These are phyloP conservation scores for Meloidogyne hapla DNA, from an alignment of 1,140 invertebrate species.

Conservation along the genomic window DNA sequence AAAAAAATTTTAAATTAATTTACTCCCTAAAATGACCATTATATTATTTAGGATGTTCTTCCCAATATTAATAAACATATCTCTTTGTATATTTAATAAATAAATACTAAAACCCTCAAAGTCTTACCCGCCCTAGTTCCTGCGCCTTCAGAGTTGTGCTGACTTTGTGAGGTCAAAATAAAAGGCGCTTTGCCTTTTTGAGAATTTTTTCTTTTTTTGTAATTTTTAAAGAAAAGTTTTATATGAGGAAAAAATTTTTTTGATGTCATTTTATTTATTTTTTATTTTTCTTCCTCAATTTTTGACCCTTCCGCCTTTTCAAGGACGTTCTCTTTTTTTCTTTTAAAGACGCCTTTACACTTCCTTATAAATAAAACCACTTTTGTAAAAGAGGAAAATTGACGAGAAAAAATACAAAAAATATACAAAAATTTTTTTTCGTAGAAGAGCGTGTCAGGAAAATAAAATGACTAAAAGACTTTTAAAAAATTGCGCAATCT, in stretches of 20 bases:
- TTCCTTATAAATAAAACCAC: neutral
- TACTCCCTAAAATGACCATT: too few relatives aligned
- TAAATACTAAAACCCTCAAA: too few relatives aligned
- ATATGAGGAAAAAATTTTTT: neutral
- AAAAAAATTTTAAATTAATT: too few relatives aligned
- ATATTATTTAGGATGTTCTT: too few relatives aligned
- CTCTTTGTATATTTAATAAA: too few relatives aligned
- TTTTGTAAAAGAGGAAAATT: neutral
- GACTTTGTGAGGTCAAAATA: neutral
- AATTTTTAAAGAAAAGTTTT: neutral
- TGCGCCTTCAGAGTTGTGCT: neutral
- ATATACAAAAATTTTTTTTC: neutral
- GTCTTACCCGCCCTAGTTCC: neutral
- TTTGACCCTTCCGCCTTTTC: neutral
- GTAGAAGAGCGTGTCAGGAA: neutral
- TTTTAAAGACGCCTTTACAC: neutral
- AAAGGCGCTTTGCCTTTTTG: neutral
- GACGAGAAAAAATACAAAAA: neutral
- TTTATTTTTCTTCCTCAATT: neutral
- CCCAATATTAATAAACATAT: too few relatives aligned
- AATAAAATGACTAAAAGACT: conserved; percentile 1
- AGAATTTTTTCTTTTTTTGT: neutral
- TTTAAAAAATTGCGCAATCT: neutral
- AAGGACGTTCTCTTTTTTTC: neutral
- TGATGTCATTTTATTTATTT: neutral